Evolutionary conservation across 2,797 vertebrate genomes (phyloP).

Genomic region (Carduelis carduelis): DNA sequence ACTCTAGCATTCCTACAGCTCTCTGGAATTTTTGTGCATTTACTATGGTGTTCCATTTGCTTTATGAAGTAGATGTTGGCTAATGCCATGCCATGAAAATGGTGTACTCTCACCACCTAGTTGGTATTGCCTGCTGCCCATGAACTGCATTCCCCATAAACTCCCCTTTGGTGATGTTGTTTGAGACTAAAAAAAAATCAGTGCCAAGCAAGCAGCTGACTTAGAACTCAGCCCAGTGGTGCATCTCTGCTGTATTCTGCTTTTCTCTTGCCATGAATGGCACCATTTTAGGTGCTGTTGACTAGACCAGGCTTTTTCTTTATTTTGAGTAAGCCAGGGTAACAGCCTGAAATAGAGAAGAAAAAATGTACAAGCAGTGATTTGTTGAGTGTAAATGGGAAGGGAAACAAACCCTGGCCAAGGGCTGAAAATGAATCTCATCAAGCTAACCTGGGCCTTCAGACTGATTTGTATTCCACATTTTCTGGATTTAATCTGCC

Average conservation of each 20-base stretch:
- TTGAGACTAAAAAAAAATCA: background rate
- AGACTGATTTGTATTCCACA: slow-evolving; percentile 1
- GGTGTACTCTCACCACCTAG: background rate
- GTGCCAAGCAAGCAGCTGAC: background rate
- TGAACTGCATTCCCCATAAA: background rate
- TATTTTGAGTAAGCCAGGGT: background rate
- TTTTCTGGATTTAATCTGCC: background rate
- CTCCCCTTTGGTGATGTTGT: background rate
- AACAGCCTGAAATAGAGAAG: background rate
- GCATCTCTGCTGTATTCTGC: background rate
- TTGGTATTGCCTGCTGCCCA: background rate
- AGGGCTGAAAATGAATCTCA: background rate
- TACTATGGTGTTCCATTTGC: background rate
- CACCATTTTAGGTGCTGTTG: background rate
- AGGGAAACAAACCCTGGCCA: background rate
- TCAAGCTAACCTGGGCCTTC: background rate
- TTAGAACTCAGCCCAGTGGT: background rate
- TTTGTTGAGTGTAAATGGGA: slow-evolving; percentile 6
- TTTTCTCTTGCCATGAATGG: background rate
- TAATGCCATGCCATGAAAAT: background rate
- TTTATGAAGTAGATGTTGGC: background rate
- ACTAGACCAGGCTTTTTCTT: background rate
- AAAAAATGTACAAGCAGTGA: background rate
- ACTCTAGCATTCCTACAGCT: background rate
- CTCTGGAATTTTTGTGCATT: background rate